Percentiles rank a stretch among this genome's conserved stretches.
These are phyloP conservation scores for Trachelus stipa DNA, from an alignment of 2,888 invertebrate species.

Conservation along the genomic window DNA sequence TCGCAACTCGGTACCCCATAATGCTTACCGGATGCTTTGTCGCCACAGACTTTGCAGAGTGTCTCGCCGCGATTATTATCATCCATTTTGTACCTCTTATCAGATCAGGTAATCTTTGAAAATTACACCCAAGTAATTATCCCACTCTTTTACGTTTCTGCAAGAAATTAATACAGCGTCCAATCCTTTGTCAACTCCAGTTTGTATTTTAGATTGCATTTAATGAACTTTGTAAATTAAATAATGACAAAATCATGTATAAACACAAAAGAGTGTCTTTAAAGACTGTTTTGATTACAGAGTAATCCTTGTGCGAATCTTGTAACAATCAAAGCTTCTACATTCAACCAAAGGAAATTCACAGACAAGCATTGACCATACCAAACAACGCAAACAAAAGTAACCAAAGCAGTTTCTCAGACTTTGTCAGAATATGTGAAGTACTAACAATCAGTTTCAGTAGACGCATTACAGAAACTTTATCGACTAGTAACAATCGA, in stretches of 20 bases:
- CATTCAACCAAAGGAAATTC: neutral
- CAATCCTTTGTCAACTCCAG: neutral
- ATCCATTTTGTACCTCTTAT: slow-evolving; percentile 55
- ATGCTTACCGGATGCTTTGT: slow-evolving; percentile 87
- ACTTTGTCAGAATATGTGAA: neutral
- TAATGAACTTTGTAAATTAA: neutral
- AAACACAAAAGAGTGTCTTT: neutral
- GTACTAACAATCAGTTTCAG: neutral
- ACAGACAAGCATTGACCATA: neutral
- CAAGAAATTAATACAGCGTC: neutral
- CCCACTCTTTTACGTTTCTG: neutral
- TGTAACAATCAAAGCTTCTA: neutral
- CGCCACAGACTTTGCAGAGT: slow-evolving; percentile 89
- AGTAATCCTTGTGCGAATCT: no score
- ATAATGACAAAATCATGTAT: neutral
- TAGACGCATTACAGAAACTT: neutral
- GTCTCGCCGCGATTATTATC: slow-evolving; percentile 66
- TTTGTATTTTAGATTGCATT: neutral
- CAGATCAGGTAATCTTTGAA: neutral
- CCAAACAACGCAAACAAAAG: neutral
- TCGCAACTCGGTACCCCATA: slow-evolving; percentile 92
- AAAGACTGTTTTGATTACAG: no score
- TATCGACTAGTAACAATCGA: neutral
- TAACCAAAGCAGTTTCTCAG: neutral
- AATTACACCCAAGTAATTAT: neutral